Evolutionary conservation across 2,888 invertebrate species (phyloP).

Genomic region (Sinelater perroti): DNA sequence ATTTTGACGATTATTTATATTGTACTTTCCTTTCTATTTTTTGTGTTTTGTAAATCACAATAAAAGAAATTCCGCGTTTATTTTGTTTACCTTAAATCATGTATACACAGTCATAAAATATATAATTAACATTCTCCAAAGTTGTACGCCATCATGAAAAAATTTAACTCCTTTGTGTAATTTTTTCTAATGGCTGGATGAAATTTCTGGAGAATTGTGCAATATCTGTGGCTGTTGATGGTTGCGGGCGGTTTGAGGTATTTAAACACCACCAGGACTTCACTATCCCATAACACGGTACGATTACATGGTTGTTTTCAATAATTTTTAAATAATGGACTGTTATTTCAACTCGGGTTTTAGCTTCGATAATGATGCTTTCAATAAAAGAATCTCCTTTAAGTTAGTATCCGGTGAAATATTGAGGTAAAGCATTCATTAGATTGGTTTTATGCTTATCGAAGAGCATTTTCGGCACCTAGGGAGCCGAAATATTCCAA

Average conservation of each 20-base stretch:
- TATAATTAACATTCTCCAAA: too few species aligned
- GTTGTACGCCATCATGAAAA: too few species aligned
- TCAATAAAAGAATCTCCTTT: constrained; percentile 8
- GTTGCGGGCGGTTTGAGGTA: neutral
- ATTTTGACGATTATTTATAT: too few species aligned
- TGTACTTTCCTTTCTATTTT: too few species aligned
- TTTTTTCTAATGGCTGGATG: too few species aligned
- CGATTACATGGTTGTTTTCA: neutral
- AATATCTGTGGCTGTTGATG: neutral
- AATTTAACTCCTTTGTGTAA: too few species aligned
- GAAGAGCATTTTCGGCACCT: too few species aligned
- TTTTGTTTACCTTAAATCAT: too few species aligned
- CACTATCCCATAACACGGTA: neutral
- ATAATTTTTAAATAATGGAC: neutral
- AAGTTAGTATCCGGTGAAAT: constrained; percentile 5
- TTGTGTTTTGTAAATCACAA: too few species aligned
- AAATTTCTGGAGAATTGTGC: neutral
- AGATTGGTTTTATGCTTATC: neutral
- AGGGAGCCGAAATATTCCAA: neutral
- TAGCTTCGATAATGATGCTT: neutral
- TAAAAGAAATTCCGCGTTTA: too few species aligned
- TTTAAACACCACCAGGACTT: neutral
- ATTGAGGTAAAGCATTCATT: neutral
- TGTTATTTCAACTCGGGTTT: neutral
- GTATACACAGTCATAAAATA: too few species aligned